Evolutionary conservation across 2,888 invertebrate species (phyloP).

Genomic region (Thyatira batis): DNA sequence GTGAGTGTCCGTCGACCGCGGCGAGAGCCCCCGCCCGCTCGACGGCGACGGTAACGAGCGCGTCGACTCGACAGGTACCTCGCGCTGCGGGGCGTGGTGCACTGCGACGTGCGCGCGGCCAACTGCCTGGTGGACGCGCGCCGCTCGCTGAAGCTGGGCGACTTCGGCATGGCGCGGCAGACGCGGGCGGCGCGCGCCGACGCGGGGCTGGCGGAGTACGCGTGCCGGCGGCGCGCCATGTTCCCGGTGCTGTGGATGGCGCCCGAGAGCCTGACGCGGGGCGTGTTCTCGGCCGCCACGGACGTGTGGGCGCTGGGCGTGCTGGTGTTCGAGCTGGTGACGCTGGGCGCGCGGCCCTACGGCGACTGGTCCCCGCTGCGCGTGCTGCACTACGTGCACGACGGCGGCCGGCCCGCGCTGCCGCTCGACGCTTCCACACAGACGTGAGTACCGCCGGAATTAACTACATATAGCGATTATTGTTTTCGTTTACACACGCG

Average conservation of each 20-base stretch:
- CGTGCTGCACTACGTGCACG: constrained; percentile 82
- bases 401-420: constrained; percentile 85
- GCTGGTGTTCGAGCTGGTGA: constrained; percentile 90
- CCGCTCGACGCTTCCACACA: constrained; percentile 78
- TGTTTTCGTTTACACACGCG: too few relatives aligned
- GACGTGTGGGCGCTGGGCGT: constrained; percentile 96
- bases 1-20: constrained; percentile 73
- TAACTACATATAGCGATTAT: too few relatives aligned
- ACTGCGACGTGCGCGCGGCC: constrained; percentile 91
- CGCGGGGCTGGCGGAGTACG: constrained; percentile 88
- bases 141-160: constrained; percentile 88
- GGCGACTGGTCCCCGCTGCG: constrained; percentile 87
- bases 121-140: constrained; percentile 90
- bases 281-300: constrained; percentile 90
- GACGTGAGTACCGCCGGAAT: constrained; percentile 37
- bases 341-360: constrained; percentile 94
- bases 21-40: constrained; percentile 84
- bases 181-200: constrained; percentile 89
- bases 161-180: constrained; percentile 93
- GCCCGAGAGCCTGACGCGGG: constrained; percentile 90
- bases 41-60: constrained; percentile 42
- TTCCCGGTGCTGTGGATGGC: constrained; percentile 96
- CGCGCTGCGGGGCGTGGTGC: constrained; percentile 89
- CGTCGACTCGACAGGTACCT: constrained; percentile 81
- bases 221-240: constrained; percentile 90